These are phyloP conservation scores for Papilio demoleus DNA, from an alignment of 2,888 invertebrate species.

Conservation along the genomic window DNA sequence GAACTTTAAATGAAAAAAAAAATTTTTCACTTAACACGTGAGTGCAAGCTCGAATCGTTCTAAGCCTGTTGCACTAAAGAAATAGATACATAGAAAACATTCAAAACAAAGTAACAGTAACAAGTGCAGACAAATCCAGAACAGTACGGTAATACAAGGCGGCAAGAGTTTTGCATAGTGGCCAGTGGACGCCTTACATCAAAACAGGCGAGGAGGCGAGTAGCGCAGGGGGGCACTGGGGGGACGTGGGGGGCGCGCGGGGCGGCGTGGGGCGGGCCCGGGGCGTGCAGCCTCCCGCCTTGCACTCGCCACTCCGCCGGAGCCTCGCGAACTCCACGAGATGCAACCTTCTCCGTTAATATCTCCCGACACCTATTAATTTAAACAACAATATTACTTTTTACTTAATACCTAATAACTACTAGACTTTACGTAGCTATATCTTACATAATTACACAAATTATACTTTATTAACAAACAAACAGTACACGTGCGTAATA, in stretches of 20 bases:
- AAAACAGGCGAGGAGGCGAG: conserved; percentile 74
- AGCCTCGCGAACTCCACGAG: conserved; percentile 44
- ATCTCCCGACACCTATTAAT: conserved; percentile 34
- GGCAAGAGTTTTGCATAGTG: conserved; percentile 72
- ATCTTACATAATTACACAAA: not conserved
- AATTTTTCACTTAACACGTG: not conserved
- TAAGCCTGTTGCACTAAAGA: conserved; percentile 18
- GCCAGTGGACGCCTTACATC: conserved; percentile 79
- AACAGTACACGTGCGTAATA: not conserved
- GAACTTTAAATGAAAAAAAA: not conserved
- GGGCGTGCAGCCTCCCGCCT: conserved; percentile 66
- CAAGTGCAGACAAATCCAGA: conserved; percentile 56
- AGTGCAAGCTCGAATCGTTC: not conserved
- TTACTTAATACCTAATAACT: not conserved
- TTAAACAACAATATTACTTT: conserved; percentile 36
- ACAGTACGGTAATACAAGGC: conserved; percentile 36
- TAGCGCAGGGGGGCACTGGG: conserved; percentile 48
- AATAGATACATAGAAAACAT: conserved; percentile 20
- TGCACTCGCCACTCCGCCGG: conserved; percentile 63
- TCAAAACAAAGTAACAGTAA: conserved; percentile 41
- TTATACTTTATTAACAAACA: not conserved
- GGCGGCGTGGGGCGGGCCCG: conserved; percentile 68
- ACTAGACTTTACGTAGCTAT: not conserved
- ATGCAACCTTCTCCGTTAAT: conserved; percentile 45
- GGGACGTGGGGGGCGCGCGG: conserved; percentile 52